These are phyloP conservation scores for Sardinella longiceps DNA, from an alignment of 2,797 vertebrate species.

Conservation along the genomic window DNA sequence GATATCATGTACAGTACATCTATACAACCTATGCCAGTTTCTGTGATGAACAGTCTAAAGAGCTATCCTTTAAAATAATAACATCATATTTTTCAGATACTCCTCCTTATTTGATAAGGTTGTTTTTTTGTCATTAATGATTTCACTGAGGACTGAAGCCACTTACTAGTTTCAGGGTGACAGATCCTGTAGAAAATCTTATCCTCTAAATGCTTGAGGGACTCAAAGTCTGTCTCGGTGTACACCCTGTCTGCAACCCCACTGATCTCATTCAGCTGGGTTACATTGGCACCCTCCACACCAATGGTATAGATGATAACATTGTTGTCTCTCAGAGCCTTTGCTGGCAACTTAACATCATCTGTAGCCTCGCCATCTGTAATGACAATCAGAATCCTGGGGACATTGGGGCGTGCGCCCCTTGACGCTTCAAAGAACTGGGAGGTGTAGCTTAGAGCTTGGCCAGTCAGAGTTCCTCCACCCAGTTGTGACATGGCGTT, in stretches of 20 bases:
- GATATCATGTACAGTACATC: too few species aligned
- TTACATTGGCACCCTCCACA: conserved; percentile 68
- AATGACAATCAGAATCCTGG: conserved; percentile 80
- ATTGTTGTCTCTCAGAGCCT: conserved; percentile 70
- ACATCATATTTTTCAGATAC: not conserved
- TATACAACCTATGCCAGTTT: too few species aligned
- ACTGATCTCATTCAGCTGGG: conserved; percentile 79
- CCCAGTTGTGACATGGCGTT: conserved; percentile 54
- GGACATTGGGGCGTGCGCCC: conserved; percentile 66
- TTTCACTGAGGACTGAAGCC: not conserved
- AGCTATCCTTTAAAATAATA: not conserved
- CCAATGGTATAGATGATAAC: conserved; percentile 81
- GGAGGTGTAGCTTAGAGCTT: conserved; percentile 65
- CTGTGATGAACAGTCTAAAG: too few species aligned
- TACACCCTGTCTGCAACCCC: conserved; percentile 67
- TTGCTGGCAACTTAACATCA: conserved; percentile 67
- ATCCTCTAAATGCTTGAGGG: conserved; percentile 73
- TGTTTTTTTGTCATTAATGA: not conserved
- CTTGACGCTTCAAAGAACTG: conserved; percentile 53
- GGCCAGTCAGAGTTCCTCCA: conserved; percentile 71
- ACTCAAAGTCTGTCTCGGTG: conserved; percentile 72
- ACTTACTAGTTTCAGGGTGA: conserved; percentile 72
- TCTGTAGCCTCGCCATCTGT: conserved; percentile 83
- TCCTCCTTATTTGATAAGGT: not conserved
- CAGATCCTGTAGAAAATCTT: conserved; percentile 79